Percentiles rank a stretch among this genome's conserved stretches.
phyloP scores from a whole-genome alignment of 2,797 vertebrate species.

The Choloepus didactylus region DNA sequence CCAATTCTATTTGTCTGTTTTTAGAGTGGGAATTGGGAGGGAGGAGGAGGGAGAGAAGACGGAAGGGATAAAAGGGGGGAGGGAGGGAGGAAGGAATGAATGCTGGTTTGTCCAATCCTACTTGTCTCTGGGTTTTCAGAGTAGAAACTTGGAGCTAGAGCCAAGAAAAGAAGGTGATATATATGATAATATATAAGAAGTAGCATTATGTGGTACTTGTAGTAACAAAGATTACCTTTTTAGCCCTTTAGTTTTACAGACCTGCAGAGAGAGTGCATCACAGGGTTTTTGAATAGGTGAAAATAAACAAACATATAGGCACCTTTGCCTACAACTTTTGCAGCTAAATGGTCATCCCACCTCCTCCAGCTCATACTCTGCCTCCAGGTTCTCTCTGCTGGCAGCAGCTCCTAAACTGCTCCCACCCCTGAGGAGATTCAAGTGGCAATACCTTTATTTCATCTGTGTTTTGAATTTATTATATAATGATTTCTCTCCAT shows the following conservation, averaged over 20 bases:
- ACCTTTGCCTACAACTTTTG: not conserved
- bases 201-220: not conserved
- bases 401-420: not conserved
- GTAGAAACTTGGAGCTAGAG: not conserved
- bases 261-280: not conserved
- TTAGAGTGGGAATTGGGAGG: not conserved
- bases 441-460: not conserved
- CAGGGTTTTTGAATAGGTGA: not conserved
- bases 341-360: not conserved
- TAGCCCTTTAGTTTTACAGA: not conserved
- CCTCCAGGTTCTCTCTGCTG: not conserved
- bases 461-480: slow-evolving; percentile 3
- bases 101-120: not conserved
- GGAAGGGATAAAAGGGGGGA: not conserved
- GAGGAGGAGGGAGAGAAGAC: not conserved
- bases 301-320: not conserved
- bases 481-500: not conserved
- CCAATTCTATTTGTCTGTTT: too few relatives aligned
- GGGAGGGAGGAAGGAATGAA: not conserved
- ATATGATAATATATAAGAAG: not conserved
- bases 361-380: not conserved
- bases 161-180: not conserved
- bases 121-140: slow-evolving; percentile 42
- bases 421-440: not conserved
- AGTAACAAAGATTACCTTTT: not conserved